Evolutionary conservation across 1,140 invertebrate species (phyloP).

Genomic region (Anastrepha obliqua): DNA sequence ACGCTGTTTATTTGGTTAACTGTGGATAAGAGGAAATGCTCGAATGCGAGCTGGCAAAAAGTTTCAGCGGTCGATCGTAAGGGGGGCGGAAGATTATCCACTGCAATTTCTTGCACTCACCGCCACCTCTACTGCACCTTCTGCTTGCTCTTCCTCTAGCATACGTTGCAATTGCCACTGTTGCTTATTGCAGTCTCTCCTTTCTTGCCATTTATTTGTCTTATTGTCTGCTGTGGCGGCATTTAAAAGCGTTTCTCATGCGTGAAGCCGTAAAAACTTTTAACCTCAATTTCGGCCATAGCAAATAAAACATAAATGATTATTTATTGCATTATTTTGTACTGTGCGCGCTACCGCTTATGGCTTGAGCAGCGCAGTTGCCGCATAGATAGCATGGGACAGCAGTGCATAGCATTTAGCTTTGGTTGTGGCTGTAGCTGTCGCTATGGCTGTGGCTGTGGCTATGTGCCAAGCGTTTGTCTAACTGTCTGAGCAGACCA

Average conservation of each 20-base stretch:
- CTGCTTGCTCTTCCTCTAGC: too few species aligned
- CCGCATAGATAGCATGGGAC: not conserved
- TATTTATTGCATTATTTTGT: slow-evolving; percentile 50
- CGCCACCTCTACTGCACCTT: not conserved
- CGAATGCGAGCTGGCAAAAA: not conserved
- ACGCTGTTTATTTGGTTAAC: slow-evolving; percentile 45
- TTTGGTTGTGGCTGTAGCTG: not conserved
- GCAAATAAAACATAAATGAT: slow-evolving; percentile 56
- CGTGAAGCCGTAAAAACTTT: slow-evolving; percentile 57
- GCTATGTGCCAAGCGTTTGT: slow-evolving; percentile 5
- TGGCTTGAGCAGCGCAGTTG: not conserved
- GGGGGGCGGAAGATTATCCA: not conserved
- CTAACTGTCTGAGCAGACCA: not conserved
- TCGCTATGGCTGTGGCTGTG: not conserved
- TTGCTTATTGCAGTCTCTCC: not conserved
- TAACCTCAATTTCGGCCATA: slow-evolving; percentile 57
- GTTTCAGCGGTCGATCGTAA: not conserved
- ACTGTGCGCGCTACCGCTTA: slow-evolving; percentile 34
- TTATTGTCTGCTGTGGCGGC: slow-evolving; percentile 42
- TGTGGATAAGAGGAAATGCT: not conserved
- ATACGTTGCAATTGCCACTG: not conserved
- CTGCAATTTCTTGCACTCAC: slow-evolving; percentile 1
- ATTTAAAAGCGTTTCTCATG: slow-evolving; percentile 47
- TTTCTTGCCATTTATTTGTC: slow-evolving; percentile 12
- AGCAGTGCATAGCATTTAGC: not conserved